Percentiles rank a stretch among this genome's conserved stretches.
These are phyloP conservation scores for Lamprologus callipterus DNA, from an alignment of 2,113 vertebrate genomes.

Conservation along the genomic window DNA sequence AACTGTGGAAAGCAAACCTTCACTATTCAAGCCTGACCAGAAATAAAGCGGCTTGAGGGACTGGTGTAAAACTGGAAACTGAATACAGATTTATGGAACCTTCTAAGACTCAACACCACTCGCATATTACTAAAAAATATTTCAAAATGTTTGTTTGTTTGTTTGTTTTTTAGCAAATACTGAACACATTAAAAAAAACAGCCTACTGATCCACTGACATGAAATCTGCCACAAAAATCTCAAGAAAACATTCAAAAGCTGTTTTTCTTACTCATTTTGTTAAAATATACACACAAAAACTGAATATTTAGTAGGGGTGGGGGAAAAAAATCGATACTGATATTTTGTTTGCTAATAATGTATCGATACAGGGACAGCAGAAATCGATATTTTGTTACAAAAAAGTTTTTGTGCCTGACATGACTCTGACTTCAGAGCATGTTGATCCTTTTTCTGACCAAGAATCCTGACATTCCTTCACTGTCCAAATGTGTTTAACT, in stretches of 20 bases:
- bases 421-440: no score
- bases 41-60: not conserved
- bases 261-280: accelerated
- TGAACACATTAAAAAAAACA: not conserved
- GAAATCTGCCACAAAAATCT: not conserved
- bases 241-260: not conserved
- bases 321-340: no score
- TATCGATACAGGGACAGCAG: no score
- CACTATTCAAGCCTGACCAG: not conserved
- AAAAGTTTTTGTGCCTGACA: no score
- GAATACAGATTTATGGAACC: not conserved
- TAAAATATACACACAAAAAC: not conserved
- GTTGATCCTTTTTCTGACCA: accelerated
- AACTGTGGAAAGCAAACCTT: not conserved
- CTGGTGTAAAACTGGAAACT: not conserved
- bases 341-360: no score
- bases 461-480: no score
- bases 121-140: not conserved
- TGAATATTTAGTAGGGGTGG: no score
- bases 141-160: not conserved
- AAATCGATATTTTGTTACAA: no score
- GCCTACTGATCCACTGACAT: not conserved
- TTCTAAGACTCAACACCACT: not conserved
- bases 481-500: no score
- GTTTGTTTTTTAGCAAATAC: not conserved